These are phyloP conservation scores for Thumatha senex DNA, from an alignment of 2,888 invertebrate genomes.

Conservation along the genomic window DNA sequence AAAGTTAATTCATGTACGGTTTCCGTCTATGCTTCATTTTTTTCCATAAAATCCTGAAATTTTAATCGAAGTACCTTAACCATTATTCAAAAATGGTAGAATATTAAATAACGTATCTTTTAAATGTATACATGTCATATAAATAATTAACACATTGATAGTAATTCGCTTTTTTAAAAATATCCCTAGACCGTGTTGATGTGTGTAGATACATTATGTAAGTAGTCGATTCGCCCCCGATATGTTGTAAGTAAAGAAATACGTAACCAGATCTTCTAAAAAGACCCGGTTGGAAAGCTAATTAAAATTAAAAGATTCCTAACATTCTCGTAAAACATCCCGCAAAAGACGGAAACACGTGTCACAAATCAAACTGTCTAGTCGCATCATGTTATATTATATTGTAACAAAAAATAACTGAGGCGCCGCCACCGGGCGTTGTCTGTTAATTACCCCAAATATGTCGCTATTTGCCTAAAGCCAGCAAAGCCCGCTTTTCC, in stretches of 20 bases:
- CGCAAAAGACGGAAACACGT: constrained; percentile 40
- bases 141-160: too few relatives aligned
- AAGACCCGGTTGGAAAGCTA: constrained; percentile 13
- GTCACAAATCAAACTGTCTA: constrained; percentile 34
- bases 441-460: constrained; percentile 78
- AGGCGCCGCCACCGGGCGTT: constrained; percentile 52
- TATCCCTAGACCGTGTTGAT: too few relatives aligned
- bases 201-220: too few relatives aligned
- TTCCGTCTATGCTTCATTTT: too few relatives aligned
- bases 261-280: not conserved
- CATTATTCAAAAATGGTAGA: too few relatives aligned
- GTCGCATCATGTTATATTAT: constrained; percentile 14
- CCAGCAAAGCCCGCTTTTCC: constrained; percentile 4
- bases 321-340: constrained; percentile 36
- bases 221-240: not conserved
- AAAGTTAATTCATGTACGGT: too few relatives aligned
- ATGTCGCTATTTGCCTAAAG: constrained; percentile 53
- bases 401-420: constrained; percentile 45
- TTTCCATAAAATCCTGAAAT: too few relatives aligned
- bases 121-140: too few relatives aligned
- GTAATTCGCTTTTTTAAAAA: too few relatives aligned
- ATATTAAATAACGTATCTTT: too few relatives aligned
- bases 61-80: too few relatives aligned
- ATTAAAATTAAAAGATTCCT: constrained; percentile 34
- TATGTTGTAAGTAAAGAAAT: not conserved